These are phyloP conservation scores for Pararge aegeria DNA, from an alignment of 1,140 invertebrate genomes.

Conservation along the genomic window DNA sequence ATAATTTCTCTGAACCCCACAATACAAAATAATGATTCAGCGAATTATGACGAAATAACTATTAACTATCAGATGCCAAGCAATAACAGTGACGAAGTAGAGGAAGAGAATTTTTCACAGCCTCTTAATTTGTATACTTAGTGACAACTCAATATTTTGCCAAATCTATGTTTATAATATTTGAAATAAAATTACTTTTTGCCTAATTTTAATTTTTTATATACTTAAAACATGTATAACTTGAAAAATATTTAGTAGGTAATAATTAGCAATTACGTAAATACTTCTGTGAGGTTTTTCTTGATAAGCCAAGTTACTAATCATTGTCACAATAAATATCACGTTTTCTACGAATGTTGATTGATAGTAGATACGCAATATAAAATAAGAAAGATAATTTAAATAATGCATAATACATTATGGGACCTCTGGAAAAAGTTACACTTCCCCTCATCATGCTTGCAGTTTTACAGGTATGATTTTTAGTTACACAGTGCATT, in stretches of 20 bases:
- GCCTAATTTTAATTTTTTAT: too few species aligned
- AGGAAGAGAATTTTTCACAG: too few species aligned
- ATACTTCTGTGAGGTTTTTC: neutral
- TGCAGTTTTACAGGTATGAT: conserved; percentile 40
- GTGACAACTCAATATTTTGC: too few species aligned
- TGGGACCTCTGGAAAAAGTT: conserved; percentile 49
- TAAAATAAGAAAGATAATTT: conserved; percentile 13
- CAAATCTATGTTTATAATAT: too few species aligned
- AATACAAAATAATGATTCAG: conserved; percentile 14
- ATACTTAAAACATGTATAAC: too few species aligned
- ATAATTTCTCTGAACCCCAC: conserved; percentile 14
- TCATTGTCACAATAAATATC: conserved; percentile 1
- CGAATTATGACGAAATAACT: too few species aligned
- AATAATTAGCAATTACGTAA: neutral
- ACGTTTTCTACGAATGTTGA: conserved; percentile 9
- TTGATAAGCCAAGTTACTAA: conserved; percentile 3
- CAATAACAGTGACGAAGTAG: neutral
- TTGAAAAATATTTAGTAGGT: neutral
- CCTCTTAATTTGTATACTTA: too few species aligned
- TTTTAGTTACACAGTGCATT: neutral
- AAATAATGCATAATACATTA: conserved; percentile 37
- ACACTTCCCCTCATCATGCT: conserved; percentile 31
- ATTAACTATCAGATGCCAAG: conserved; percentile 1
- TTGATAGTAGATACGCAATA: conserved; percentile 6
- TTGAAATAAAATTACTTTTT: too few species aligned